These are phyloP conservation scores for Epizoanthus rinbou DNA, from an alignment of 92 coral and sea anemone species.

Conservation along the genomic window DNA sequence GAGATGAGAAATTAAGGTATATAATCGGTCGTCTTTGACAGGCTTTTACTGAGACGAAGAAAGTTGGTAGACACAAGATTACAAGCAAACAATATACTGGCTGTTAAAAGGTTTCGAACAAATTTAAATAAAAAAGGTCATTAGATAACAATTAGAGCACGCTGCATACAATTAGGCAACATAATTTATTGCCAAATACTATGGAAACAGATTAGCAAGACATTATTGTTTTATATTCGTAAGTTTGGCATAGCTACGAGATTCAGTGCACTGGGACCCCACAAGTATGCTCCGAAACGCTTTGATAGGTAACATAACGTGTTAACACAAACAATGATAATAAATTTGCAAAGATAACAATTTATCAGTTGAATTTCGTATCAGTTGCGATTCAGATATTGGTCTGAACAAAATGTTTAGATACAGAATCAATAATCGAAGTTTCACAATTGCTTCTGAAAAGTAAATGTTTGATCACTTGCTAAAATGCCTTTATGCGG, in stretches of 20 bases:
- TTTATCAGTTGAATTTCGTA: no score
- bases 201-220: neutral
- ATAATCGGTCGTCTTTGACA: neutral
- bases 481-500: neutral
- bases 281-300: no score
- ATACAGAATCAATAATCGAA: neutral
- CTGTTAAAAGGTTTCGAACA: neutral
- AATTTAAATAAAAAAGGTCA: constrained; percentile 43
- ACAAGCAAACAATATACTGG: constrained; percentile 27
- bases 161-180: constrained; percentile 26
- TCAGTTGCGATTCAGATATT: no score
- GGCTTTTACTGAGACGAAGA: neutral
- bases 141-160: constrained; percentile 38
- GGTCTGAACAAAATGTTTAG: no score
- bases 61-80: neutral
- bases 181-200: neutral
- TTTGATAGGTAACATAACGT: no score
- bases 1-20: neutral
- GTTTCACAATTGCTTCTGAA: neutral
- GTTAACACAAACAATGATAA: no score
- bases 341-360: no score
- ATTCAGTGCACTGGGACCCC: neutral
- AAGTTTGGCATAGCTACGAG: neutral
- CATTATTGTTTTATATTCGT: neutral
- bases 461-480: no score